phyloP scores from a whole-genome alignment of 2,113 vertebrate species.

The Micronycteris hirsuta region DNA sequence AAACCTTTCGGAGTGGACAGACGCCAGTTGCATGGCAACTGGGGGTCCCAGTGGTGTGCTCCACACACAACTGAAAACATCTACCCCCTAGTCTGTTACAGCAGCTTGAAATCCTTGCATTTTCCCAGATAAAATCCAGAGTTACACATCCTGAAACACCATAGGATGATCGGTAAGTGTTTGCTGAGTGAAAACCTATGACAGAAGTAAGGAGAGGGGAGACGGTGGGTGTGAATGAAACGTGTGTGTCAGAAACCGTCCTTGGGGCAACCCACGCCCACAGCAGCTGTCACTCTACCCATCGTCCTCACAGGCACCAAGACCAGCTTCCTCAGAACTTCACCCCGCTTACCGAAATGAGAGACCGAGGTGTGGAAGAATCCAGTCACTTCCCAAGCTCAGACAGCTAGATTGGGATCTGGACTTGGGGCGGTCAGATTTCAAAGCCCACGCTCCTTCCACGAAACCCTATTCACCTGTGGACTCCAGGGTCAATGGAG shows the following conservation, averaged over 20 bases:
- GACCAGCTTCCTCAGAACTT: background rate
- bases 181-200: background rate
- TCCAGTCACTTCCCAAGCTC: background rate
- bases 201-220: background rate
- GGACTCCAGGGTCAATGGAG: rapidly evolving
- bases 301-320: background rate
- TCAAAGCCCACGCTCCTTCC: background rate
- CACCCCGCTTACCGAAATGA: background rate
- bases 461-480: background rate
- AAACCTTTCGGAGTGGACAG: background rate
- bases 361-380: background rate
- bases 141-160: background rate
- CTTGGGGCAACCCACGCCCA: rapidly evolving
- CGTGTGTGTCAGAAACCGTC: background rate
- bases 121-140: background rate
- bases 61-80: background rate
- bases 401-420: background rate
- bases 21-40: background rate
- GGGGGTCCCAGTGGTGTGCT: background rate
- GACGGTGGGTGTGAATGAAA: rapidly evolving
- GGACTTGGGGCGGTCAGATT: too few relatives aligned
- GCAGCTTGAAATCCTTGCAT: background rate
- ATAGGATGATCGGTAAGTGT: background rate
- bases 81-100: rapidly evolving
- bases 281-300: rapidly evolving